Evolutionary conservation across 2,113 vertebrate genomes (phyloP), one percentile per base, ranked within the genome.

Genomic region (Scytalopus superciliaris): DNA sequence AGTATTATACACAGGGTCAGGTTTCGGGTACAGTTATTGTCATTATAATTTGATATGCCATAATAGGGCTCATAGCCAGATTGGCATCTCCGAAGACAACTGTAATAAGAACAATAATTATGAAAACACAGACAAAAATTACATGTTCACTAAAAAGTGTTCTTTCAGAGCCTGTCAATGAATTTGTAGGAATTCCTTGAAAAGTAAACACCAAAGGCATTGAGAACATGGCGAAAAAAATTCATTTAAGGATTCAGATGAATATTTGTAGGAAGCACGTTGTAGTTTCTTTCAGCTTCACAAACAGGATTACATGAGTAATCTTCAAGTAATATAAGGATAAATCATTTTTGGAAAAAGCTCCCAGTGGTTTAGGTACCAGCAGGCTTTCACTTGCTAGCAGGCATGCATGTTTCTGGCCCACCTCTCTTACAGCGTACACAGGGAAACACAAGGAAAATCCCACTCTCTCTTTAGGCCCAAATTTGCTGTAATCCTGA

Each of bases 281-380:
- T 80, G 68, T 47, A 85, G 49, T 87, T 94, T 93, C 84, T 75
- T 93, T 95, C 56, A 90, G 96, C 93, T 96, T 89, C 93, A 85
- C 94, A 96, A 96, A 96, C 96, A 96, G 96, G 96, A 97, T 97
- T 97, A 96, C 96, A 94, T 3, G 80, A 94, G 87, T 96, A 97
- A 97, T 96, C 96, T 97, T 97, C 70, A 78, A 95, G 92, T 78
- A 95, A 59, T 89, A 49, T 89, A 93, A 90, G 83, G 87, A 97
- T 91, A 93, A 97, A 94, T 82, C 33, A 73, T 64, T 96, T 95
- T 90, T 84, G 87, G 88, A 69, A 94, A 75, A 96, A 97, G 79
- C 47, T 72, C 81, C 87, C 24, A 33, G 72, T 90, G 91, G 83
- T 93, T 96, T 90, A 90, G 79, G 87, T 88, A 96, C 47, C 93